Evolutionary conservation across 2,113 vertebrate genomes (phyloP).

Genomic region (Calidris pygmaea): DNA sequence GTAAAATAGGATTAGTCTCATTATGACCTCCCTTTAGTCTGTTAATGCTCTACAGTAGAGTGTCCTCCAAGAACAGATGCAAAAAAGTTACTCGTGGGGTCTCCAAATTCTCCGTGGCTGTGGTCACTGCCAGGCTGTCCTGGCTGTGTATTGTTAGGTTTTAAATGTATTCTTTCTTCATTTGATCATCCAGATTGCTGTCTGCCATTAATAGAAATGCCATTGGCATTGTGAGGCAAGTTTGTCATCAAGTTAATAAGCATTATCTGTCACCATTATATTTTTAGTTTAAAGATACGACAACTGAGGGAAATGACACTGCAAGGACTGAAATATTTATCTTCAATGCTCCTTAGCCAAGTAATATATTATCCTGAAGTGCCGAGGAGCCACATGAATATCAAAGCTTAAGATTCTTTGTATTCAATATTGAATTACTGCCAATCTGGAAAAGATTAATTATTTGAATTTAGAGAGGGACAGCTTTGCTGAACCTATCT

Average conservation of each 20-base stretch:
- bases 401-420: not conserved
- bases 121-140: not conserved
- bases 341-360: slow-evolving; percentile 26
- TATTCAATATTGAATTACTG: slow-evolving; percentile 57
- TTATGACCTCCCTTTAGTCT: not conserved
- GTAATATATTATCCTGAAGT: slow-evolving; percentile 50
- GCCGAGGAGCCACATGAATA: not conserved
- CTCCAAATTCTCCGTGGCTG: not conserved
- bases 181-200: slow-evolving; percentile 1
- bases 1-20: not conserved
- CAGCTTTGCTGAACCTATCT: slow-evolving; percentile 52
- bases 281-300: slow-evolving; percentile 30
- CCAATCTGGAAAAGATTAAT: slow-evolving; percentile 66
- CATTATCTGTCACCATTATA: slow-evolving; percentile 32
- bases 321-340: slow-evolving; percentile 36
- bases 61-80: not conserved
- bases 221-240: slow-evolving; percentile 5
- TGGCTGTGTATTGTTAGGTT: not conserved
- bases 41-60: not conserved
- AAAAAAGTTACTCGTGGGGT: not conserved
- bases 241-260: slow-evolving; percentile 16
- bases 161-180: slow-evolving; percentile 18
- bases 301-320: not conserved
- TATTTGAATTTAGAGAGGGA: slow-evolving; percentile 46
- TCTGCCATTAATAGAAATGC: slow-evolving; percentile 37